Evolutionary conservation across 2,888 invertebrate species (phyloP).

Genomic region (Lampropteryx suffumata): DNA sequence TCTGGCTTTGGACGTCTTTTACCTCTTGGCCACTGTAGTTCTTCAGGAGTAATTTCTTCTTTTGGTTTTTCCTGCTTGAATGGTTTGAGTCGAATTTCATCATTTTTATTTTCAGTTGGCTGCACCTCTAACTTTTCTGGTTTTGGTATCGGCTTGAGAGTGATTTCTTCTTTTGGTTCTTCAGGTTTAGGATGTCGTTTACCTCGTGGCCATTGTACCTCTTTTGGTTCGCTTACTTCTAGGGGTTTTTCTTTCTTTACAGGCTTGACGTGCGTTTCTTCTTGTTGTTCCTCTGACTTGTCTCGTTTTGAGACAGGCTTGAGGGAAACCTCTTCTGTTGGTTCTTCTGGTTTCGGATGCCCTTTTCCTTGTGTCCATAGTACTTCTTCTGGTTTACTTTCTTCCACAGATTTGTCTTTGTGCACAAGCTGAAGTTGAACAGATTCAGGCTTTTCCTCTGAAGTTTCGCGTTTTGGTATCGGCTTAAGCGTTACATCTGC

Average conservation of each 20-base stretch:
- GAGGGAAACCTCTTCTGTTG: conserved; percentile 1
- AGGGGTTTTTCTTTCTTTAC: conserved; percentile 26
- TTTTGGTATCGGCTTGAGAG: conserved; percentile 59
- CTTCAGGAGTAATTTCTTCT: conserved; percentile 55
- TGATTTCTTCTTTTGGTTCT: conserved; percentile 24
- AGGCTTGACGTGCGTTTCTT: conserved; percentile 56
- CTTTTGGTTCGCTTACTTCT: conserved; percentile 18
- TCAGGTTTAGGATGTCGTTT: conserved; percentile 13
- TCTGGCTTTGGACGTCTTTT: conserved; percentile 20
- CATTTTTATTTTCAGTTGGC: conserved; percentile 42
- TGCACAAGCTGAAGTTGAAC: neutral
- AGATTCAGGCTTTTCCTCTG: neutral
- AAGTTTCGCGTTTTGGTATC: neutral
- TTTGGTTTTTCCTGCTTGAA: conserved; percentile 42
- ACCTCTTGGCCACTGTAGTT: conserved; percentile 19
- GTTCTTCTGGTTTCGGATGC: conserved; percentile 4
- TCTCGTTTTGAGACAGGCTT: conserved; percentile 2
- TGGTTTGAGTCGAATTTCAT: conserved; percentile 31
- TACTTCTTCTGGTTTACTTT: neutral
- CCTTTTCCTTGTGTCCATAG: conserved; percentile 7
- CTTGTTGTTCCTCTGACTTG: conserved; percentile 36
- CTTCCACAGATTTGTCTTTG: neutral
- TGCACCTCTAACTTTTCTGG: conserved; percentile 41
- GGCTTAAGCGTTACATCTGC: conserved; percentile 59
- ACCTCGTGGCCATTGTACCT: conserved; percentile 30